Percentiles rank a stretch among this genome's conserved stretches.
Conservation (phyloP, 2,113 vertebrate genomes). For the Daboia siamensis region DNA sequence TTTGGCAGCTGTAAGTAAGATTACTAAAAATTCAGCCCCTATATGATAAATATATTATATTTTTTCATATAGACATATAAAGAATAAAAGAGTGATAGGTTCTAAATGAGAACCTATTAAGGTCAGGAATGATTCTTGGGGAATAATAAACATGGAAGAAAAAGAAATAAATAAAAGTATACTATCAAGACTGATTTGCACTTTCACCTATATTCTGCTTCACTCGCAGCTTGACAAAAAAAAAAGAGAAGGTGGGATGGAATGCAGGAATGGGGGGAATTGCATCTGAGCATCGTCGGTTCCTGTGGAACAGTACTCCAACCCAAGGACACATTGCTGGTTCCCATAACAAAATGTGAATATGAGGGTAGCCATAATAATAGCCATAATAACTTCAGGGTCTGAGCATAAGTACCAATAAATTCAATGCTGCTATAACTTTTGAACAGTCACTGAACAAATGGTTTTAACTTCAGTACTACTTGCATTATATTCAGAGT, state of each 20-base stretch:
- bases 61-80: background rate
- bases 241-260: too few species aligned
- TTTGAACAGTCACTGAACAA: background rate
- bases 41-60: conserved; percentile 9
- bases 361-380: background rate
- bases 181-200: too few species aligned
- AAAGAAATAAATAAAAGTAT: background rate
- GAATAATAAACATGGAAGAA: background rate
- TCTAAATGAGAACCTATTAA: background rate
- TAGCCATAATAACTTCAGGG: background rate
- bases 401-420: background rate
- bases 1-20: conserved; percentile 98
- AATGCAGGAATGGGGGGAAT: too few species aligned
- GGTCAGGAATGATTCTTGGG: background rate
- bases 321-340: too few species aligned
- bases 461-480: background rate
- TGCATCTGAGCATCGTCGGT: too few species aligned
- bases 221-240: too few species aligned
- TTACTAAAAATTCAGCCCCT: conserved; percentile 11
- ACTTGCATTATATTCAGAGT: background rate
- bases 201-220: too few species aligned
- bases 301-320: too few species aligned
- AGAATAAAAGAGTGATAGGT: background rate
- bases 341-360: background rate
- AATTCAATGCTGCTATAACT: background rate